phyloP scores from a whole-genome alignment of 2,113 vertebrate genomes.

The Redunca redunca region DNA sequence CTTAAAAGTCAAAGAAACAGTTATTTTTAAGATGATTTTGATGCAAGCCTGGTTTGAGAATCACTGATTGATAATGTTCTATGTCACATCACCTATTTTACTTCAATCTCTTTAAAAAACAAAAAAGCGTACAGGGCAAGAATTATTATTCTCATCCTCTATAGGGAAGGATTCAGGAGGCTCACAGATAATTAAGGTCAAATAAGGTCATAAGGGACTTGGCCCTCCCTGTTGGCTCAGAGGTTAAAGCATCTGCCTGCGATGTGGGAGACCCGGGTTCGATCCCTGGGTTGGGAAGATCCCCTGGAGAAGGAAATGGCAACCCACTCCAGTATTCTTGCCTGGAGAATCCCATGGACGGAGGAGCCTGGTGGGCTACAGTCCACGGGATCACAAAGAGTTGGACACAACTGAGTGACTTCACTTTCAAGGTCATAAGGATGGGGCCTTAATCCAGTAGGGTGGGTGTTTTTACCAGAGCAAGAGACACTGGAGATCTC shows the following conservation, averaged over 20 bases:
- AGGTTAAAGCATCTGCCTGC: too few relatives aligned
- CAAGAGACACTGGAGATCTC: not conserved
- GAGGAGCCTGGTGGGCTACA: too few relatives aligned
- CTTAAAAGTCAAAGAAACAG: not conserved
- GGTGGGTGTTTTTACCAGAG: not conserved
- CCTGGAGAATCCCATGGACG: too few relatives aligned
- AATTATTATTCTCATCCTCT: not conserved
- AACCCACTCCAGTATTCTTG: too few relatives aligned
- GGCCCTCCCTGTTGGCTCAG: too few relatives aligned
- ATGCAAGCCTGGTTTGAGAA: not conserved
- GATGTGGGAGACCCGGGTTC: too few relatives aligned
- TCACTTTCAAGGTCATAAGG: not conserved
- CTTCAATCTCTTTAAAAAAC: not conserved
- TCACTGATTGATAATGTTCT: not conserved
- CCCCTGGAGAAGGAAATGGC: too few relatives aligned
- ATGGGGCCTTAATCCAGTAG: not conserved
- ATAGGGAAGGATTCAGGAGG: not conserved
- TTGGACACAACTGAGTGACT: too few relatives aligned
- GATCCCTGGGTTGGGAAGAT: too few relatives aligned
- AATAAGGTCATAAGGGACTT: not conserved
- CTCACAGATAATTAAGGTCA: not conserved
- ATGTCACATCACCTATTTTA: not conserved
- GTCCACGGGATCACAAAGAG: too few relatives aligned
- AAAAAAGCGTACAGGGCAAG: not conserved
- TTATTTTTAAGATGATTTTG: not conserved